Evolutionary conservation across 2,797 vertebrate species (phyloP).

Genomic region (Pseudomugil gertrudae): DNA sequence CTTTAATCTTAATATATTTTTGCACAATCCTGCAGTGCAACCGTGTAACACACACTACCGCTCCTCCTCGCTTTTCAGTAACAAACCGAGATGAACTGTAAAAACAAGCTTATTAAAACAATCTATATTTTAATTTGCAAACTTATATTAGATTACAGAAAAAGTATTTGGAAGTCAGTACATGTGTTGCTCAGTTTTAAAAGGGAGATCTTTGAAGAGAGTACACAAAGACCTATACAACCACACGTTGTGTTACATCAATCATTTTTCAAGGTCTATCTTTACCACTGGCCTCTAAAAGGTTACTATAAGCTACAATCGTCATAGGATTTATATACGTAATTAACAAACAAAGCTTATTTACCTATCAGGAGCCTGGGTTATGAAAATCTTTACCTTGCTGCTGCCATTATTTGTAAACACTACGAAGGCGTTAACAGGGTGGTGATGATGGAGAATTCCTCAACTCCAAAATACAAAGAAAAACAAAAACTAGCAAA

Average conservation of each 20-base stretch:
- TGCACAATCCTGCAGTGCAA: too few species aligned
- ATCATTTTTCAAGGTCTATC: conserved; percentile 75
- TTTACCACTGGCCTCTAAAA: conserved; percentile 81
- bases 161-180: conserved; percentile 93
- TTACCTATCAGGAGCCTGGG: conserved; percentile 79
- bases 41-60: too few species aligned
- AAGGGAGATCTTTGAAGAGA: conserved; percentile 90
- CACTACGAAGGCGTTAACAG: conserved; percentile 78
- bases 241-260: conserved; percentile 79
- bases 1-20: too few species aligned
- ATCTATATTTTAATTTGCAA: conserved; percentile 99
- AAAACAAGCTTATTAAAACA: conserved; percentile 95
- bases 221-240: conserved; percentile 84
- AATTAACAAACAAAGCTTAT: conserved; percentile 81
- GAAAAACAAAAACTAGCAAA: conserved; percentile 64
- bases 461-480: conserved; percentile 87
- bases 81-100: conserved; percentile 56
- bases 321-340: conserved; percentile 71
- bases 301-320: conserved; percentile 83
- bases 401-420: conserved; percentile 81
- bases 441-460: conserved; percentile 84
- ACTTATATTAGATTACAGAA: conserved; percentile 99
- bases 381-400: conserved; percentile 76
- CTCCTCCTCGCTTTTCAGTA: too few species aligned
- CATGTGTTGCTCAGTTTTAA: conserved; percentile 87